phyloP scores from a whole-genome alignment of 2,113 vertebrate genomes.

The Alouatta palliata region DNA sequence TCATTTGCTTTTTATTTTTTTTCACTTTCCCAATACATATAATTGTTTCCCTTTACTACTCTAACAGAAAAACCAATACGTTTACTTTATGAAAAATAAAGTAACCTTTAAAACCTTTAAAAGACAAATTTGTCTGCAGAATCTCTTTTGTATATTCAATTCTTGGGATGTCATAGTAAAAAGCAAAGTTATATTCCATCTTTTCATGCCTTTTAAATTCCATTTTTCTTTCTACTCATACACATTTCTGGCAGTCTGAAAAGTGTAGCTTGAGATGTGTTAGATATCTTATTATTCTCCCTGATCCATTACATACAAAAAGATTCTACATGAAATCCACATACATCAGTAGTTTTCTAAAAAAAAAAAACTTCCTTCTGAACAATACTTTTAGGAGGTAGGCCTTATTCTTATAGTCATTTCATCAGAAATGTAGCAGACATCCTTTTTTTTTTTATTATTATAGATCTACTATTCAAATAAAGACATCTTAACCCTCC shows the following conservation, averaged over 20 bases:
- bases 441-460: background rate
- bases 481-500: background rate
- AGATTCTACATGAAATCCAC: background rate
- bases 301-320: background rate
- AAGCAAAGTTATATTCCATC: background rate
- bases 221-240: background rate
- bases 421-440: background rate
- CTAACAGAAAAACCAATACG: background rate
- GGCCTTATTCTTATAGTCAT: background rate
- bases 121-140: background rate
- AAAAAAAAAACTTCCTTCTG: background rate
- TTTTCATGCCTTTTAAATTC: background rate
- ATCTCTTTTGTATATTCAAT: background rate
- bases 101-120: background rate
- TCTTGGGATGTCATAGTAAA: background rate
- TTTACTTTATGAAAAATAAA: background rate
- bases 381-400: background rate
- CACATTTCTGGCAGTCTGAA: background rate
- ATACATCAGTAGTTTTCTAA: background rate
- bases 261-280: background rate
- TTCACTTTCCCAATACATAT: background rate
- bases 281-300: background rate
- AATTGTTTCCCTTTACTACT: background rate
- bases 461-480: background rate
- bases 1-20: background rate